These are phyloP conservation scores for Crossocerus cetratus DNA, from an alignment of 2,888 invertebrate species.

Conservation along the genomic window DNA sequence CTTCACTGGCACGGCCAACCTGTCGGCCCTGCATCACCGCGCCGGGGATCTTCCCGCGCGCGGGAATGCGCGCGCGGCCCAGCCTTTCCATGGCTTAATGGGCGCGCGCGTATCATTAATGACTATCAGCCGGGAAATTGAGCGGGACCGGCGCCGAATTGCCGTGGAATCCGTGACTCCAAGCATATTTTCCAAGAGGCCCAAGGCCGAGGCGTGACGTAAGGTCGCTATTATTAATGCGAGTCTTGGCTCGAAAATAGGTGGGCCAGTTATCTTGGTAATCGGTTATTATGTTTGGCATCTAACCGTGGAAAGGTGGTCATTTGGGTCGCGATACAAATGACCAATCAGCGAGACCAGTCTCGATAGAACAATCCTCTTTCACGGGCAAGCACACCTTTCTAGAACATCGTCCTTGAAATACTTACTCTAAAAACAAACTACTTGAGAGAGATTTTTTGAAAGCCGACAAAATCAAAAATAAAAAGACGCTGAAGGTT, in stretches of 20 bases:
- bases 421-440: no score
- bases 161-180: slow-evolving; percentile 47
- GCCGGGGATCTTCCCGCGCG: no score
- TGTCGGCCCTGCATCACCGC: neutral
- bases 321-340: slow-evolving; percentile 56
- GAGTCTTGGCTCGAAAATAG: slow-evolving; percentile 72
- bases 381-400: neutral
- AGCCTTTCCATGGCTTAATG: no score
- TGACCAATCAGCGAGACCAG: neutral
- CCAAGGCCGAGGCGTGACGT: slow-evolving; percentile 66
- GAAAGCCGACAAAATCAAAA: no score
- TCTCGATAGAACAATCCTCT: neutral
- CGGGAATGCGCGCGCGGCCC: no score
- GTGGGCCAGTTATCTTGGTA: slow-evolving; percentile 71
- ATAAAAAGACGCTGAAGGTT: no score
- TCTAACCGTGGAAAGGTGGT: slow-evolving; percentile 57
- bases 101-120: no score
- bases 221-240: slow-evolving; percentile 73
- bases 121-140: slow-evolving; percentile 22
- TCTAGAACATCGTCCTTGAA: neutral
- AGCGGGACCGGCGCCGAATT: slow-evolving; percentile 28
- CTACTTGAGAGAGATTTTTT: neutral
- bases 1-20: neutral
- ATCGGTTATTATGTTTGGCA: slow-evolving; percentile 74
- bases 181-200: slow-evolving; percentile 55